Conservation (phyloP, 2,888 invertebrate species). For the Mactromeris polynyma region DNA sequence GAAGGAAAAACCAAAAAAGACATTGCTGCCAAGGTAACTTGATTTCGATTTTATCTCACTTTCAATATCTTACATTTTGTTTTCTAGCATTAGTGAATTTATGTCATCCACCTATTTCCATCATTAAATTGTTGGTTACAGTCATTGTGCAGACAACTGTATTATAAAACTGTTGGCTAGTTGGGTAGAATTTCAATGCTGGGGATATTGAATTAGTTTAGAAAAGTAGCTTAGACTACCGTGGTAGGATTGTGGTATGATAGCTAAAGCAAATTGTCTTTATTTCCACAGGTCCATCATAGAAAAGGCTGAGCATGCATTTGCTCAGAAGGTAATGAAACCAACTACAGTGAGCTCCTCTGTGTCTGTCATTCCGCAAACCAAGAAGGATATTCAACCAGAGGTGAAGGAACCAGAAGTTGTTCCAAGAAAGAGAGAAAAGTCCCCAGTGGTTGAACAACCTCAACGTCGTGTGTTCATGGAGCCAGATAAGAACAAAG, state of each 20-base stretch:
- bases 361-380: constrained; percentile 51
- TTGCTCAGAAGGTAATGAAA: constrained; percentile 95
- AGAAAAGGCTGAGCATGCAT: constrained; percentile 96
- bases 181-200: too few relatives aligned
- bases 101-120: too few relatives aligned
- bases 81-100: too few relatives aligned
- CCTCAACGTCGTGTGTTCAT: constrained; percentile 69
- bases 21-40: constrained; percentile 71
- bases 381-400: constrained; percentile 41
- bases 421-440: constrained; percentile 31
- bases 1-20: constrained; percentile 65
- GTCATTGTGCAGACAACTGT: too few relatives aligned
- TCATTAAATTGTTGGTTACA: too few relatives aligned
- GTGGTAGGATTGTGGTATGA: too few relatives aligned
- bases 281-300: constrained; percentile 89
- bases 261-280: too few relatives aligned
- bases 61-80: neutral
- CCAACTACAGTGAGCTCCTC: constrained; percentile 88
- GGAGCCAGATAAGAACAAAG: constrained; percentile 61
- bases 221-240: too few relatives aligned
- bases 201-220: too few relatives aligned
- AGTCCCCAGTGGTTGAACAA: constrained; percentile 40
- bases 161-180: too few relatives aligned
- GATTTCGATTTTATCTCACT: neutral
- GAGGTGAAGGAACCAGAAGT: constrained; percentile 41